Base-by-base conservation (phyloP, 2,888 invertebrate species). In the Sarcophaga rosellei region DNA sequence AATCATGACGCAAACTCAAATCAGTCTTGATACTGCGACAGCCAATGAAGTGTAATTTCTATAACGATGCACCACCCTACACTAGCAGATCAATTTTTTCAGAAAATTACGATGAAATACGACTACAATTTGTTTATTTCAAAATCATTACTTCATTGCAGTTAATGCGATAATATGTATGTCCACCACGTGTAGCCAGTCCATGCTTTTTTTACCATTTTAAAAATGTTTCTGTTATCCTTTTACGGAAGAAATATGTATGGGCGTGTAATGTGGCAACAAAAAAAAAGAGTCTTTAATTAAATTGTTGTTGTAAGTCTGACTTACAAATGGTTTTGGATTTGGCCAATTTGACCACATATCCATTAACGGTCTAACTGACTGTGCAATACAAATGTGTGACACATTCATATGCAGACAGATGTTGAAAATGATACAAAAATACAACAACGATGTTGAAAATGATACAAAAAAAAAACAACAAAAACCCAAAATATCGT, bases 341-440 rank as follows among this genome's bases (percentile, higher is more conserved):
- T 79, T 79, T 85, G 79, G 70, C 45, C 82, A 85, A 82, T 35
- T 35, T 82, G 85, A 80, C 79, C 79, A 86, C 79, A 86, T 10
- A 61, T 2, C 5, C 20, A n/a, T 21, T 61, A 10, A 61, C 21
- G 15, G 35, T 8, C 35, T 35, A 35, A 1, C 35, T 35, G 35
- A 10, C 10, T 35, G 35, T 2, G 35, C 35, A 35, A 35, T 35
- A 35, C 35, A 35, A 53, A 53, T 15, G 17, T 17, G 53, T 53
- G 12, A 53, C 53, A 53, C 17, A 53, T 53, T 53, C 53, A 11
- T n/a, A 4, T 15, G 21, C 35, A 45, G 11, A 66, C 45, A 66
- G 8, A 61, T 73, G 20, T 73, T 44, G 61, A 47, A 47, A 68
- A 47, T 25, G 66, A 61, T 65, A 47, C 80, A 62, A n/a, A n/a